Evolutionary conservation across 2,797 vertebrate species (phyloP), one percentile per base, ranked within the genome.

Genomic region (Tangara arthus): DNA sequence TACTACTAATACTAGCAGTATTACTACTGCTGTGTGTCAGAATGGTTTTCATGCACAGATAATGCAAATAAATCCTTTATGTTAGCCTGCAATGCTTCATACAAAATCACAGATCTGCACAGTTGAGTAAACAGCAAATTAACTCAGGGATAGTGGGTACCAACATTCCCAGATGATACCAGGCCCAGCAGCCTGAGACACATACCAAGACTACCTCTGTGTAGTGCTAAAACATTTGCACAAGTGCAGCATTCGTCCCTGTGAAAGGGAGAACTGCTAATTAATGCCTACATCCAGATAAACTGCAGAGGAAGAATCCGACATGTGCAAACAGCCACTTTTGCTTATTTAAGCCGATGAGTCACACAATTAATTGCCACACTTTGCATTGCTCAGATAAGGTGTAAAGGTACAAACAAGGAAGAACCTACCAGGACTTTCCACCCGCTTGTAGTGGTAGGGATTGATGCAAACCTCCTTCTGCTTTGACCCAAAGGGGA

Each of bases 401-500:
- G 63, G 66, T 68, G 39, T 56, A 70, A 94, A 82, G 68, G 85
- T 37, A 82, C 81, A 71, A 84, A 88, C 71, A 75, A 85, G 87
- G 90, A 82, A 91, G 71, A 82, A 96, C 98, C 97, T 97, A 99
- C 99, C 99, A 87, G 99, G 99, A 96, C 99, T 99, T 95, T 99
- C 99, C 65, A 99, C 99, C 22, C 99, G 98, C 97, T 99, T 99
- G 95, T 99, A 99, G 98, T 99, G 99, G 97, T 99, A 99, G 69
- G 99, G 99, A 92, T 99, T 99, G 98, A 99, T 99, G 96, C 99
- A 99, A 92, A 99, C 99, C 52, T 99, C 99, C 97, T 99, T 99
- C 98, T 99, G 99, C 93, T 99, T 99, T 87, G 99, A 99, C 49
- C 99, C 99, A 6, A 99, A 99, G 12, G 99, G 99, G 94, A 98